A percentile compares a stretch with the other conserved stretches of the same genome.
Conservation (phyloP, 2,888 invertebrate genomes). For the Drosophila algonquin region DNA sequence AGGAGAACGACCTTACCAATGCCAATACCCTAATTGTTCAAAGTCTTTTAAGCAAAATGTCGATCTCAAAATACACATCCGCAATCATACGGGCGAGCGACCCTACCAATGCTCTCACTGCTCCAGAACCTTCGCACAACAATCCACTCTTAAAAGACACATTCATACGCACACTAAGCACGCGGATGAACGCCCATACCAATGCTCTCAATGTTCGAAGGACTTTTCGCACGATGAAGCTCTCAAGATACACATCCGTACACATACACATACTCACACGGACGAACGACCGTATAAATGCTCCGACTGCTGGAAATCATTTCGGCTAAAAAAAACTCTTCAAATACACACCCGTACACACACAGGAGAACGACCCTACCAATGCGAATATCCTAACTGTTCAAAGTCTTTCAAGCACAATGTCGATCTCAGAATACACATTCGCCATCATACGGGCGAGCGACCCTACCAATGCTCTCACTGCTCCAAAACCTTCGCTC, state of each 20-base stretch:
- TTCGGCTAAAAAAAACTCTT: no score
- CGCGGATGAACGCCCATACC: neutral
- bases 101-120: slow-evolving; percentile 6
- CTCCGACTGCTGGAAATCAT: neutral
- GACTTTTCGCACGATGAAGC: no score
- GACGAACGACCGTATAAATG: slow-evolving; percentile 7
- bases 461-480: slow-evolving; percentile 3
- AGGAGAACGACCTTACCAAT: neutral
- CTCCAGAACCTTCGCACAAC: neutral
- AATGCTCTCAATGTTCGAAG: no score
- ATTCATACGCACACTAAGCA: neutral
- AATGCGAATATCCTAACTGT: neutral
- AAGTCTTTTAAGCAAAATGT: neutral
- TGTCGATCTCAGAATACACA: neutral
- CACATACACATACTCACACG: neutral
- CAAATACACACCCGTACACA: no score
- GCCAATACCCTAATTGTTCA: neutral
- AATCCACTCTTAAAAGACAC: neutral
- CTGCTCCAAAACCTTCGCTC: neutral
- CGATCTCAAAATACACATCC: neutral
- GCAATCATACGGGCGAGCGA: neutral
- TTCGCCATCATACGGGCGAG: neutral
- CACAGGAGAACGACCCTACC: no score
- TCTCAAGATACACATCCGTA: no score
- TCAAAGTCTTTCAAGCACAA: no score